phyloP scores from a whole-genome alignment of 2,888 invertebrate species.

The Ochropacha duplaris region DNA sequence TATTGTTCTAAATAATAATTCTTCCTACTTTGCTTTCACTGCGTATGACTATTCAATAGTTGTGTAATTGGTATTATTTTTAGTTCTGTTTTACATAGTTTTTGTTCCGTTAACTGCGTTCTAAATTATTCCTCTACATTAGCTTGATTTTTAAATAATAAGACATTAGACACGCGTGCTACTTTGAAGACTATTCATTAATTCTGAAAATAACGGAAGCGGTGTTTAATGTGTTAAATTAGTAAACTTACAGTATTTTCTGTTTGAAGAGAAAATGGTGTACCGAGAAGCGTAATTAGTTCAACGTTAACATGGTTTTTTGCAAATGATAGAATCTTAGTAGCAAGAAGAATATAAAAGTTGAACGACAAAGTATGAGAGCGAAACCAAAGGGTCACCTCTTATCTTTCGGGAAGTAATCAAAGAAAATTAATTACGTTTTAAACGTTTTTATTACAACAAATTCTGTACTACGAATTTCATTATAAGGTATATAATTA shows the following conservation, averaged over 20 bases:
- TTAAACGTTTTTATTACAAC: slow-evolving; percentile 33
- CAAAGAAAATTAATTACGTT: slow-evolving; percentile 31
- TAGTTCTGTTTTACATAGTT: background rate
- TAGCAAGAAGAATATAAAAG: background rate
- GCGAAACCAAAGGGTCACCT: slow-evolving; percentile 4
- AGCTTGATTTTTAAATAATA: background rate
- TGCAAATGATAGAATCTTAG: background rate
- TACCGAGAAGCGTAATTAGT: no score
- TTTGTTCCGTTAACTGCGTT: background rate
- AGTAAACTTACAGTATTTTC: background rate
- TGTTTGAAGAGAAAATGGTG: no score
- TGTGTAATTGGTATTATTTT: background rate
- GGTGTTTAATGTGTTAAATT: background rate
- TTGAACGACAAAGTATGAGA: background rate
- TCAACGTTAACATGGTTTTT: background rate
- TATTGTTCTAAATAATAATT: background rate
- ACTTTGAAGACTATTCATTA: background rate
- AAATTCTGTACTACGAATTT: background rate
- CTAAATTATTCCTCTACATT: background rate
- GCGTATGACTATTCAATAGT: background rate
- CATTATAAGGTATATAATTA: background rate
- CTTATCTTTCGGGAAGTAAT: slow-evolving; percentile 31
- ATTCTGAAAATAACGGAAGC: background rate
- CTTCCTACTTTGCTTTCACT: no score
- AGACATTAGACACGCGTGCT: background rate